A percentile compares a stretch with the other conserved stretches of the same genome.
Conservation (phyloP, 2,888 invertebrate genomes). For the Spilosoma lubricipeda region DNA sequence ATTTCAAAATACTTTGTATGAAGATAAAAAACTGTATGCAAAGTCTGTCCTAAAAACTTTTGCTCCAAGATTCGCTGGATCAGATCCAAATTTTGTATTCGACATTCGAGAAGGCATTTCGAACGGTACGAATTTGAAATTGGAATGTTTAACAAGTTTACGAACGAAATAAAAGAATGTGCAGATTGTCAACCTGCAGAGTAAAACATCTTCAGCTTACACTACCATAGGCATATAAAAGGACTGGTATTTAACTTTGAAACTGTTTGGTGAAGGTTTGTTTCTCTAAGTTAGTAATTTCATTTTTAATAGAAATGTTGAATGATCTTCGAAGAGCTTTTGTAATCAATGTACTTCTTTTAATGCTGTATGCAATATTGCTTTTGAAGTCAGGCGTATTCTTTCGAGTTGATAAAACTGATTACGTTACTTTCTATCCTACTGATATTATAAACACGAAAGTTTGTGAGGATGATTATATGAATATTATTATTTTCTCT, state of each 20-base stretch:
- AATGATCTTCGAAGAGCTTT: too few relatives aligned
- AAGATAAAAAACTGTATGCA: constrained; percentile 17
- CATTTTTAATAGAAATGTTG: too few relatives aligned
- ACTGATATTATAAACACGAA: too few relatives aligned
- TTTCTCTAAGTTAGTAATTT: too few relatives aligned
- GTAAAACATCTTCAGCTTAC: constrained; percentile 24
- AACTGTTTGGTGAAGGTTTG: not conserved
- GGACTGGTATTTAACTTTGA: not conserved
- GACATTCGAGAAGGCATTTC: constrained; percentile 44
- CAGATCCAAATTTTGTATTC: constrained; percentile 50
- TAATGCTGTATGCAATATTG: too few relatives aligned
- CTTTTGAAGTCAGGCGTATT: too few relatives aligned
- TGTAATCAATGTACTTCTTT: too few relatives aligned
- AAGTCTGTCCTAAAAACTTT: constrained; percentile 29
- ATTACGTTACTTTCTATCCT: too few relatives aligned
- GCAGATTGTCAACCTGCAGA: constrained; percentile 17
- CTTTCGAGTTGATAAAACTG: too few relatives aligned
- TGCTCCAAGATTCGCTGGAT: constrained; percentile 38
- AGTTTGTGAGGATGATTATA: too few relatives aligned
- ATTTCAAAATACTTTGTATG: constrained; percentile 12
- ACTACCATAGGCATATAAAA: not conserved
- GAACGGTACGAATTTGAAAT: constrained; percentile 47
- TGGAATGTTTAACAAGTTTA: constrained; percentile 53
- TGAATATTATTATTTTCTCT: too few relatives aligned
- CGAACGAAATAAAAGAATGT: constrained; percentile 40